Conservation (phyloP, 2,113 vertebrate species). For the Ictalurus furcatus region DNA sequence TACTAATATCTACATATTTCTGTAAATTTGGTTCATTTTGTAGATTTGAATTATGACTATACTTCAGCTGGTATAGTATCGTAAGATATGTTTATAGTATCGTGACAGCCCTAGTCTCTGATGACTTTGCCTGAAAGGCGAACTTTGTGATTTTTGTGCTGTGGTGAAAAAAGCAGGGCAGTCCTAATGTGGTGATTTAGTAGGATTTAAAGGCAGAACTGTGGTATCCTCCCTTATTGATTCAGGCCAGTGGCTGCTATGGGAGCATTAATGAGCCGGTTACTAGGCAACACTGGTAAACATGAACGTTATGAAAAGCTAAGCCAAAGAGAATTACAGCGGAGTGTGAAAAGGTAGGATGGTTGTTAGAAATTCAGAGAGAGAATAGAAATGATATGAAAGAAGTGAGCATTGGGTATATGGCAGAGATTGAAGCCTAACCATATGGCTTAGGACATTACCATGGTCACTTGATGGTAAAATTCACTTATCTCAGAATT, state of each 20-base stretch:
- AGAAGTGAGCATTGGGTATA: not conserved
- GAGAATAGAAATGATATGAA: not conserved
- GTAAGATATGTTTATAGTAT: no score
- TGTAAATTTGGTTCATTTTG: no score
- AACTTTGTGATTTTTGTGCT: not conserved
- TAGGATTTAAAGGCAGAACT: constrained; percentile 6
- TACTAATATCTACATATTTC: no score
- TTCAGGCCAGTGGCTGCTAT: constrained; percentile 10
- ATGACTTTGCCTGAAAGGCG: not conserved
- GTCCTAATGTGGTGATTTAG: not conserved
- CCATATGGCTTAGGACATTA: not conserved
- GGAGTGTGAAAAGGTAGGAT: not conserved
- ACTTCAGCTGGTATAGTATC: no score
- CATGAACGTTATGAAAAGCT: not conserved
- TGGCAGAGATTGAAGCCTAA: not conserved
- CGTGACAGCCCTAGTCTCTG: not conserved
- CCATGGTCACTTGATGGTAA: not conserved
- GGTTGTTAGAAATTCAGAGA: not conserved
- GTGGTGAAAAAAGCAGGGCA: not conserved
- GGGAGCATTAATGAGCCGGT: not conserved
- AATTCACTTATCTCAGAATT: not conserved
- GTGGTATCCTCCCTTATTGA: constrained; percentile 1
- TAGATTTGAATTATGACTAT: no score
- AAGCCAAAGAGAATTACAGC: not conserved
- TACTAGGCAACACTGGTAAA: constrained; percentile 9